Percentiles rank a stretch among this genome's conserved stretches.
phyloP scores from a whole-genome alignment of 1,140 invertebrate genomes.

The Caenorhabditis briggsae region DNA sequence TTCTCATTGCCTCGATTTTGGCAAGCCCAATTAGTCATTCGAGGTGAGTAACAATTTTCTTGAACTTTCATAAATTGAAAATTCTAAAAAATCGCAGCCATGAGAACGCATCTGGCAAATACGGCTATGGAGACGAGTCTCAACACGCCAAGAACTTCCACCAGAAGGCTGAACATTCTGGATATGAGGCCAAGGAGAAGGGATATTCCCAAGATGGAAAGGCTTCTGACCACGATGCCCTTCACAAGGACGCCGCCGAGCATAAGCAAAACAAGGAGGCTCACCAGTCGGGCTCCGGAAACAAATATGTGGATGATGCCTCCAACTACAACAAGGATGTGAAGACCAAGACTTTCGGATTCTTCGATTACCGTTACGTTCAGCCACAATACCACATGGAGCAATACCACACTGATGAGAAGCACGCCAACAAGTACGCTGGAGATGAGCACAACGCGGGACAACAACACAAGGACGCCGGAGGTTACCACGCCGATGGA shows the following conservation, averaged over 20 bases:
- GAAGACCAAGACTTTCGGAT: constrained; percentile 66
- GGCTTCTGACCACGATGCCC: constrained; percentile 19
- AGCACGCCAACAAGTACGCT: constrained; percentile 67
- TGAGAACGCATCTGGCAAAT: constrained; percentile 42
- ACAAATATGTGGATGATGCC: constrained; percentile 40
- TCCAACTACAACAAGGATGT: constrained; percentile 57
- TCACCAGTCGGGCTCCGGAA: constrained; percentile 36
- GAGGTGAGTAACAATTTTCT: neutral
- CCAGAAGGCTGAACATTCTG: constrained; percentile 23
- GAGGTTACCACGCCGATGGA: constrained; percentile 62
- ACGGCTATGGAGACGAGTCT: constrained; percentile 37
- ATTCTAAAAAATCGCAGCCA: neutral
- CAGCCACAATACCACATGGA: constrained; percentile 67
- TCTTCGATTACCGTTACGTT: constrained; percentile 68
- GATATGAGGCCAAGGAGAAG: constrained; percentile 30
- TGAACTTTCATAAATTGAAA: neutral
- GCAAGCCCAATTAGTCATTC: constrained; percentile 38
- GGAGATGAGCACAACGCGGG: constrained; percentile 61
- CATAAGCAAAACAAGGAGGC: constrained; percentile 48
- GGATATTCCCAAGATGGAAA: constrained; percentile 35
- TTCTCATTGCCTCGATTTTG: constrained; percentile 20
- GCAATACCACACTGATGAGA: constrained; percentile 67
- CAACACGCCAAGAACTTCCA: constrained; percentile 46
- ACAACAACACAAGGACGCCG: constrained; percentile 58
- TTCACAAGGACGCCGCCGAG: constrained; percentile 49